Evolutionary conservation across 1,140 invertebrate species (phyloP).

Genomic region (Drosophila lacertosa): DNA sequence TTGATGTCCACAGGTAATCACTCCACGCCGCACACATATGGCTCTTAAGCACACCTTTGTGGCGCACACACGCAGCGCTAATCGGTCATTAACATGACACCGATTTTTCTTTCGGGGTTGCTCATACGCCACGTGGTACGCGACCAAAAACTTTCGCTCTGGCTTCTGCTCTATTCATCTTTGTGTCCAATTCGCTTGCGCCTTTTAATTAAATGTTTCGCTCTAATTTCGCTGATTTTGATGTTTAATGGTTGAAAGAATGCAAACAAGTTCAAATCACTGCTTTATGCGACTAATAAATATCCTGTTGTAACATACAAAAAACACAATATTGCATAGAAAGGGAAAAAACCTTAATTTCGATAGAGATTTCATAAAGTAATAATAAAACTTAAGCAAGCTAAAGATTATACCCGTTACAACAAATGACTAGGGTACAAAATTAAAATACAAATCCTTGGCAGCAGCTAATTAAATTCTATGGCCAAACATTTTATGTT

Average conservation of each 20-base stretch:
- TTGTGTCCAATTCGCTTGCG: conserved; percentile 14
- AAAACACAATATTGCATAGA: too few species aligned
- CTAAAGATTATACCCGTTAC: background rate
- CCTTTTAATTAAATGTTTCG: conserved; percentile 50
- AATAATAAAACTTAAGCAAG: too few species aligned
- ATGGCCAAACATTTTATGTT: conserved; percentile 11
- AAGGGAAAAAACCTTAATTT: too few species aligned
- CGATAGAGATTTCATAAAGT: too few species aligned
- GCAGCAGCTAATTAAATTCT: conserved; percentile 38
- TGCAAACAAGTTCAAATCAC: background rate
- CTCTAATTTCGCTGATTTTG: conserved; percentile 34
- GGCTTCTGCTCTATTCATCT: background rate
- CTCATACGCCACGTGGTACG: conserved; percentile 50
- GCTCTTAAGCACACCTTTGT: conserved; percentile 12
- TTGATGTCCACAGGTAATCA: conserved; percentile 24
- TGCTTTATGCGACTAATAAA: too few species aligned
- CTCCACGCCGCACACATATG: conserved; percentile 1
- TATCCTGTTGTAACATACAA: too few species aligned
- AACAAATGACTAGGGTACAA: background rate
- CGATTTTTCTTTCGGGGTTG: conserved; percentile 69
- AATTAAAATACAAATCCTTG: conserved; percentile 26
- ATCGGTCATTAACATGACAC: conserved; percentile 78
- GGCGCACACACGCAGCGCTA: conserved; percentile 52
- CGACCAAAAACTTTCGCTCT: background rate
- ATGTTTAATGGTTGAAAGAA: conserved; percentile 29